Conservation (phyloP, 2,113 vertebrate species). For the Platysteira castanea region DNA sequence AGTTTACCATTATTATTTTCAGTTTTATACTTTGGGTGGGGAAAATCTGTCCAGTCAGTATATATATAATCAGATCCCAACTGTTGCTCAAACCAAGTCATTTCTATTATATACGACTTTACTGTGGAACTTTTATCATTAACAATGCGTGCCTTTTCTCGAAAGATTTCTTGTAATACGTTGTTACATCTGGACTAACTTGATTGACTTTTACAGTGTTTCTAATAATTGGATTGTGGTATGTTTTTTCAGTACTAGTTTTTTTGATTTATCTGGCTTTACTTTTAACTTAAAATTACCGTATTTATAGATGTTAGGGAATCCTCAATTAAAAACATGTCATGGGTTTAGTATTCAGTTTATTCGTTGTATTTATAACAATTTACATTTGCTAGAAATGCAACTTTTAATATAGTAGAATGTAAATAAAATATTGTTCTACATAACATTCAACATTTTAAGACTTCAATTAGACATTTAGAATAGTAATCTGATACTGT, state of each 20-base stretch:
- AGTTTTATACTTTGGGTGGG: conserved; percentile 8
- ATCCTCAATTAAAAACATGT: conserved; percentile 23
- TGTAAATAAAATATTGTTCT: conserved; percentile 81
- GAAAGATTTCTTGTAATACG: conserved; percentile 77
- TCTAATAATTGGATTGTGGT: conserved; percentile 72
- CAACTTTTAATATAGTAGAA: conserved; percentile 77
- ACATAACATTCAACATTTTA: conserved; percentile 73
- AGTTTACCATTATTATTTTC: conserved; percentile 31
- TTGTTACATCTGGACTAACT: conserved; percentile 79
- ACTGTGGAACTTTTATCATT: conserved; percentile 73
- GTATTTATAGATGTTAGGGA: conserved; percentile 81
- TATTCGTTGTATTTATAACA: conserved; percentile 81
- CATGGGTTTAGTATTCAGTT: conserved; percentile 74
- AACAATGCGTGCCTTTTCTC: conserved; percentile 89
- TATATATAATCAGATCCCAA: conserved; percentile 34
- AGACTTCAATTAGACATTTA: conserved; percentile 69
- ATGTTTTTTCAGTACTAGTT: conserved; percentile 72
- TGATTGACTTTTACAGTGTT: conserved; percentile 75
- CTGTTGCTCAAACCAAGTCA: conserved; percentile 9
- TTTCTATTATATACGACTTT: conserved; percentile 51
- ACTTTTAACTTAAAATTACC: conserved; percentile 75
- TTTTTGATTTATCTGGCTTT: conserved; percentile 63
- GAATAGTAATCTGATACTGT: conserved; percentile 82
- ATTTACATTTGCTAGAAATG: conserved; percentile 74
- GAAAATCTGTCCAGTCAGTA: neutral